These are phyloP conservation scores for Octonoba sinensis DNA, from an alignment of 2,888 invertebrate genomes.

Conservation along the genomic window DNA sequence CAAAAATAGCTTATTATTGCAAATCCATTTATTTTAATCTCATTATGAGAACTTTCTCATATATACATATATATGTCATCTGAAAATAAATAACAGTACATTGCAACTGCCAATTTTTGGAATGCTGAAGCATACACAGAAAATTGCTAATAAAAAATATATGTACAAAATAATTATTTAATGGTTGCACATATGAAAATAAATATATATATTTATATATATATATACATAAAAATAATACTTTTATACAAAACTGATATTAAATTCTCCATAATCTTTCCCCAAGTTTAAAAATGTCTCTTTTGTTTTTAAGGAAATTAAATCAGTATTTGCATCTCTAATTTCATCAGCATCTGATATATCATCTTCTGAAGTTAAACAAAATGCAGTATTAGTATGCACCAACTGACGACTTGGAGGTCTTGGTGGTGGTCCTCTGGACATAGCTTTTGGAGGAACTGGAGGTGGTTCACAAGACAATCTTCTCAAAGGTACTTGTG, in stretches of 20 bases:
- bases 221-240: too few species aligned
- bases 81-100: too few species aligned
- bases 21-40: too few species aligned
- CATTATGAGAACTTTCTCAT: too few species aligned
- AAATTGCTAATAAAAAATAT: too few species aligned
- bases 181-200: too few species aligned
- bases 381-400: conserved; percentile 50
- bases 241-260: conserved; percentile 62
- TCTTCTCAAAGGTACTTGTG: conserved; percentile 41
- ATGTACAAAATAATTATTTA: too few species aligned
- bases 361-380: conserved; percentile 59
- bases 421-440: conserved; percentile 63
- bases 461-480: conserved; percentile 76
- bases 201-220: too few species aligned
- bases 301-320: conserved; percentile 13
- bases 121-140: too few species aligned
- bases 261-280: conserved; percentile 60
- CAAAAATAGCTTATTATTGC: too few species aligned
- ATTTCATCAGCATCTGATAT: conserved; percentile 37
- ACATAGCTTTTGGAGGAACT: conserved; percentile 79
- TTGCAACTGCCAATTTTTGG: too few species aligned
- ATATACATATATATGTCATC: too few species aligned
- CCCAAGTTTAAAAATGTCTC: conserved; percentile 41
- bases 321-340: conserved; percentile 30
- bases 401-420: conserved; percentile 60